Evolutionary conservation across 2,888 invertebrate species (phyloP).

Genomic region (Quadriops clusia): DNA sequence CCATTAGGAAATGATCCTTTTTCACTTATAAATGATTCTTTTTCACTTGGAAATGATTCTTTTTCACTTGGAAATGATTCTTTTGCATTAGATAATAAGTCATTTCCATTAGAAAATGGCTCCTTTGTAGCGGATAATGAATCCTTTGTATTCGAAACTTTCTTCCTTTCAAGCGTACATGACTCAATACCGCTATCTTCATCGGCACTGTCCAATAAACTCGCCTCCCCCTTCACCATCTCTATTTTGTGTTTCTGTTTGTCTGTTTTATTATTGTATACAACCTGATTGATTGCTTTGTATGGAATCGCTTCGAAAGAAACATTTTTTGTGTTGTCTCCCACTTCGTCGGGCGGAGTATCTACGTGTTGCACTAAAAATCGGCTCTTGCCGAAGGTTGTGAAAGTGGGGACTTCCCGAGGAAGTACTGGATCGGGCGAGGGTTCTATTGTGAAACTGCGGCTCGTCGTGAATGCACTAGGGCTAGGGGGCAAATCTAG

Average conservation of each 20-base stretch:
- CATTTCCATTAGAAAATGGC: too few relatives aligned
- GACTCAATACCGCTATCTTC: constrained; percentile 56
- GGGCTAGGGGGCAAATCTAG: constrained; percentile 55
- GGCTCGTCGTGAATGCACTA: constrained; percentile 30
- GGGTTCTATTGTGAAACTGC: constrained; percentile 8
- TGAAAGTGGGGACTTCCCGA: constrained; percentile 41
- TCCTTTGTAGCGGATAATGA: too few relatives aligned
- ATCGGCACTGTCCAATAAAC: constrained; percentile 50
- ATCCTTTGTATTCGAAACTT: too few relatives aligned
- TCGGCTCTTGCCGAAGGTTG: constrained; percentile 46
- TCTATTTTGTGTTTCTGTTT: constrained; percentile 17
- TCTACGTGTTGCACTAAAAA: constrained; percentile 36
- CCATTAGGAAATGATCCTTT: too few relatives aligned
- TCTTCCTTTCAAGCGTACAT: constrained; percentile 45
- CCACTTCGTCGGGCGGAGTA: constrained; percentile 28
- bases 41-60: too few relatives aligned
- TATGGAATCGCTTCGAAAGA: constrained; percentile 36
- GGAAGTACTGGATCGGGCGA: constrained; percentile 23
- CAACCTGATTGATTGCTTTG: constrained; percentile 26
- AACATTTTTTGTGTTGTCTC: constrained; percentile 27
- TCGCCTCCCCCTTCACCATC: constrained; percentile 42
- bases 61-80: too few relatives aligned
- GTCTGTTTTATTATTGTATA: constrained; percentile 9
- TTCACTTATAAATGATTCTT: too few relatives aligned
- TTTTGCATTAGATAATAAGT: too few relatives aligned